A percentile compares a stretch with the other conserved stretches of the same genome.
Evolutionary conservation across 2,113 vertebrate genomes (phyloP).

Genomic region (Seriola dumerili): DNA sequence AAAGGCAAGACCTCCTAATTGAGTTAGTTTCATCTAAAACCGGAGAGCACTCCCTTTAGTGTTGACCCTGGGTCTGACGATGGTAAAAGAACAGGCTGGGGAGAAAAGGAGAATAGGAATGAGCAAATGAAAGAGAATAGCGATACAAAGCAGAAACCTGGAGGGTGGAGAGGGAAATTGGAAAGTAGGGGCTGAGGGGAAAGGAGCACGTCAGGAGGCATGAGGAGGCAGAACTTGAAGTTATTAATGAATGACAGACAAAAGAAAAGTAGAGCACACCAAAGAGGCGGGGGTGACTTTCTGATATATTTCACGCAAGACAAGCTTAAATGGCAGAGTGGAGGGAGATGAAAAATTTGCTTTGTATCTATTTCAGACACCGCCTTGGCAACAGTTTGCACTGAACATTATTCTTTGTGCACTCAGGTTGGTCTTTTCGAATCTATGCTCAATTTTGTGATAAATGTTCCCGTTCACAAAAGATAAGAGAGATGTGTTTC

Average conservation of each 20-base stretch:
- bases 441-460: not conserved
- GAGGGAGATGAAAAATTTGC: slow-evolving; percentile 5
- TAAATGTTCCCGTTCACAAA: not conserved
- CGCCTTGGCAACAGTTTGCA: slow-evolving; percentile 21
- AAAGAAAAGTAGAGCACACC: slow-evolving; percentile 33
- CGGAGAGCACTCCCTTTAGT: slow-evolving; percentile 35
- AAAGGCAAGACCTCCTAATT: slow-evolving; percentile 36
- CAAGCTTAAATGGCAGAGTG: slow-evolving; percentile 11
- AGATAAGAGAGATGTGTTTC: not conserved
- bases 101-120: slow-evolving; percentile 49
- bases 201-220: slow-evolving; percentile 21
- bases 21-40: slow-evolving; percentile 53
- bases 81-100: slow-evolving; percentile 27
- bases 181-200: slow-evolving; percentile 39
- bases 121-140: slow-evolving; percentile 56
- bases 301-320: slow-evolving; percentile 28
- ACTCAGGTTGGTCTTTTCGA: not conserved
- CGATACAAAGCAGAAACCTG: slow-evolving; percentile 21
- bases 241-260: slow-evolving; percentile 52
- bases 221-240: slow-evolving; percentile 20
- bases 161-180: slow-evolving; percentile 35
- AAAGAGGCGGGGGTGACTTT: slow-evolving; percentile 14
- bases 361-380: slow-evolving; percentile 11
- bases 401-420: slow-evolving; percentile 1
- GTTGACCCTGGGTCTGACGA: slow-evolving; percentile 56